Evolutionary conservation across 2,113 vertebrate genomes (phyloP).

Genomic region (Neomonachus schauinslandi): DNA sequence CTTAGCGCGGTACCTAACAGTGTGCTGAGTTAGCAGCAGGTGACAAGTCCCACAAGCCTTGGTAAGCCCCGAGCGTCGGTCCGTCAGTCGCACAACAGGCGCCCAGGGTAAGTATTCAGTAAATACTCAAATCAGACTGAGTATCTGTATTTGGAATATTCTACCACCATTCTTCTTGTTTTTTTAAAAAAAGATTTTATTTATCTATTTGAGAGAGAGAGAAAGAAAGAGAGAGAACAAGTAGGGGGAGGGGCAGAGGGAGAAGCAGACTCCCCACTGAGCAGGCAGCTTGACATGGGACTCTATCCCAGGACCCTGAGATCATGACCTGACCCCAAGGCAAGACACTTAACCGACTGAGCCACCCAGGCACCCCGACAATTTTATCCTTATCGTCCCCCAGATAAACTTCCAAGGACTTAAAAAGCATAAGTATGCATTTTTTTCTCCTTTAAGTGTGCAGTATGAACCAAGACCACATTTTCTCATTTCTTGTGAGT

Average conservation of each 20-base stretch:
- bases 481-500: neutral
- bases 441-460: neutral
- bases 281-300: rapidly evolving
- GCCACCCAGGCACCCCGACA: neutral
- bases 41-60: neutral
- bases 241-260: neutral
- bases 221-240: neutral
- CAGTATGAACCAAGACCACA: neutral
- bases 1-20: neutral
- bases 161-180: neutral
- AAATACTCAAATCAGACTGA: neutral
- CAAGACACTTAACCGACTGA: neutral
- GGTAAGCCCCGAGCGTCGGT: neutral
- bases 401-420: neutral
- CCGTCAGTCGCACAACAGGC: neutral
- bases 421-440: neutral
- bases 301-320: neutral
- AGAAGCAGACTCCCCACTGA: neutral
- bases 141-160: neutral
- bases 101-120: neutral
- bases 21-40: neutral
- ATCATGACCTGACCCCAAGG: neutral
- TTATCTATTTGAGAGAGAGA: neutral
- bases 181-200: neutral
- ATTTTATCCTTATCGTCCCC: neutral